Percentiles rank a stretch among this genome's conserved stretches.
Conservation (phyloP, 2,888 invertebrate species). For the Lagria hirta region DNA sequence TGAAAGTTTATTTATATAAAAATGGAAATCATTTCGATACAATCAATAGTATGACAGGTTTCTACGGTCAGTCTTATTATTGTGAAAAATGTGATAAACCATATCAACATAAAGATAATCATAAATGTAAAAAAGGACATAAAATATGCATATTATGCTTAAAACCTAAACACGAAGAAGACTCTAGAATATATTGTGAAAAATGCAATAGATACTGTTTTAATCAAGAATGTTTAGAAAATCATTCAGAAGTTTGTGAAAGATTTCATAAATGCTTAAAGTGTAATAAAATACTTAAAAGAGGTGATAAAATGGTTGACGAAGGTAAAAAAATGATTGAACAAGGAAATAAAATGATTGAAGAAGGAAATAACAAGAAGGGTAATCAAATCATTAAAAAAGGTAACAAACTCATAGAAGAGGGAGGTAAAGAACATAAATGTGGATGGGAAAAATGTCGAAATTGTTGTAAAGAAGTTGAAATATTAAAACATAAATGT, state of each 20-base stretch:
- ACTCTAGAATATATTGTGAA: slow-evolving; percentile 8
- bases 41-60: slow-evolving; percentile 19
- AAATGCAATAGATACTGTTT: slow-evolving; percentile 9
- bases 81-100: slow-evolving; percentile 18
- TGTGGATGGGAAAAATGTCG: slow-evolving; percentile 17
- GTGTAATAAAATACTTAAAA: too few species aligned
- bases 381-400: slow-evolving; percentile 13
- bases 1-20: slow-evolving; percentile 14
- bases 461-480: slow-evolving; percentile 16
- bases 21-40: slow-evolving; percentile 18
- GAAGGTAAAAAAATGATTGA: slow-evolving; percentile 8
- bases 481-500: slow-evolving; percentile 14
- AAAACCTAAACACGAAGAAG: too few species aligned
- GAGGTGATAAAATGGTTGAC: too few species aligned
- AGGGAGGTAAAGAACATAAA: slow-evolving; percentile 15
- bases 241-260: too few species aligned
- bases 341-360: slow-evolving; percentile 11
- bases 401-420: slow-evolving; percentile 17
- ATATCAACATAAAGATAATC: slow-evolving; percentile 12
- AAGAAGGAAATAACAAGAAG: slow-evolving; percentile 7
- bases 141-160: too few species aligned
- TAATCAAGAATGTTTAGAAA: slow-evolving; percentile 12
- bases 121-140: too few species aligned
- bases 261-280: too few species aligned
- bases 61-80: slow-evolving; percentile 17